These are phyloP conservation scores for Micrastur ruficollis DNA, from an alignment of 2,797 vertebrate species.

Conservation along the genomic window DNA sequence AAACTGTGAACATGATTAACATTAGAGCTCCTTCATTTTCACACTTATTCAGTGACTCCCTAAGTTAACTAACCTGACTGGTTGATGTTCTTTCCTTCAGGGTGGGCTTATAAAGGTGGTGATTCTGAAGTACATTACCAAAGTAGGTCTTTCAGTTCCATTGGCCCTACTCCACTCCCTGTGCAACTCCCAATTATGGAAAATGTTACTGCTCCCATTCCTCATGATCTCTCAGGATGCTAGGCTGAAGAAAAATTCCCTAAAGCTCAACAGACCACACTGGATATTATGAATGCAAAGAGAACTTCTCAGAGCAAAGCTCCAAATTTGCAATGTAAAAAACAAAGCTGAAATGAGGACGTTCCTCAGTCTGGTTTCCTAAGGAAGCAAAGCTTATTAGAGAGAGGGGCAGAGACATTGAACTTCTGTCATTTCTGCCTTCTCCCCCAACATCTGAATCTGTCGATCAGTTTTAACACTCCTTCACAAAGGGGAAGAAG, in stretches of 20 bases:
- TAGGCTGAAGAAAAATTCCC: not conserved
- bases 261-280: not conserved
- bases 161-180: not conserved
- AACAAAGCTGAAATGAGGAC: not conserved
- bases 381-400: not conserved
- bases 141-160: not conserved
- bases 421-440: not conserved
- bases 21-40: not conserved
- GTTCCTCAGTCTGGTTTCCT: not conserved
- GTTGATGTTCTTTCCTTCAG: not conserved
- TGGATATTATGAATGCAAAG: not conserved
- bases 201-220: not conserved
- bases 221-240: not conserved
- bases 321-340: constrained; percentile 20
- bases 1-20: not conserved
- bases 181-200: not conserved
- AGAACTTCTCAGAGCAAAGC: not conserved
- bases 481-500: not conserved
- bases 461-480: not conserved
- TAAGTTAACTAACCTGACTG: not conserved
- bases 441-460: not conserved
- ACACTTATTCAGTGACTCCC: not conserved
- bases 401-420: not conserved
- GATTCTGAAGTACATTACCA: not conserved
- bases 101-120: not conserved